Percentiles rank a stretch among this genome's conserved stretches.
These are phyloP conservation scores for Antechinus flavipes DNA, from an alignment of 2,113 vertebrate genomes.

Conservation along the genomic window DNA sequence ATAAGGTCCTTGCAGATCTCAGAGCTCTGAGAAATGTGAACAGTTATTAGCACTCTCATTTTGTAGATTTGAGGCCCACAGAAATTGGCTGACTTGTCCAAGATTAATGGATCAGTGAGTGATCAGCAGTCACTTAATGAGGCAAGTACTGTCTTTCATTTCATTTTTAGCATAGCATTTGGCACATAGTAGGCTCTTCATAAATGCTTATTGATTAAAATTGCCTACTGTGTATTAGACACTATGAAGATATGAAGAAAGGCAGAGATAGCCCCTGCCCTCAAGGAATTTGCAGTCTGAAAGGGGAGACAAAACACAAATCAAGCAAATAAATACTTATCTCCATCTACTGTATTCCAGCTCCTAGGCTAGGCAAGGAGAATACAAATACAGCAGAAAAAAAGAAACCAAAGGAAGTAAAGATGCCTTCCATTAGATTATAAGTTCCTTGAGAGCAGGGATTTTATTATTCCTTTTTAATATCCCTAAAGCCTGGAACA, in stretches of 20 bases:
- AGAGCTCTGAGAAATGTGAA: not conserved
- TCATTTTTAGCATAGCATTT: not conserved
- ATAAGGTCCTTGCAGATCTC: not conserved
- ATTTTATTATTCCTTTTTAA: not conserved
- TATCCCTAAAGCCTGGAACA: not conserved
- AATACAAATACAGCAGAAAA: not conserved
- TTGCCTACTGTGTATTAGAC: not conserved
- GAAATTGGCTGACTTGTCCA: not conserved
- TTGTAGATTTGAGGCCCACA: not conserved
- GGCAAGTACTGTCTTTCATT: not conserved
- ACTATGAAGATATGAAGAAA: not conserved
- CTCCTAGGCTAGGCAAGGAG: too few relatives aligned
- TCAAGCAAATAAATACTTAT: not conserved
- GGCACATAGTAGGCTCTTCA: not conserved
- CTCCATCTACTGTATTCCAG: not conserved
- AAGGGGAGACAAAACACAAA: not conserved
- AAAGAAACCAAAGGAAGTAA: not conserved
- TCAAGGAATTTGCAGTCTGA: not conserved
- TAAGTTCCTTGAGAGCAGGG: not conserved
- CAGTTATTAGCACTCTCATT: not conserved
- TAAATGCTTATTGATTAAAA: not conserved
- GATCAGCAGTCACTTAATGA: too few relatives aligned
- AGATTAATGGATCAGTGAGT: not conserved
- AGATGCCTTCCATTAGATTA: not conserved
- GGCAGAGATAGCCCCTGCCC: not conserved